Evolutionary conservation across 2,113 vertebrate species (phyloP), one percentile per base, ranked within the genome.

Genomic region (Trogon melanurus): DNA sequence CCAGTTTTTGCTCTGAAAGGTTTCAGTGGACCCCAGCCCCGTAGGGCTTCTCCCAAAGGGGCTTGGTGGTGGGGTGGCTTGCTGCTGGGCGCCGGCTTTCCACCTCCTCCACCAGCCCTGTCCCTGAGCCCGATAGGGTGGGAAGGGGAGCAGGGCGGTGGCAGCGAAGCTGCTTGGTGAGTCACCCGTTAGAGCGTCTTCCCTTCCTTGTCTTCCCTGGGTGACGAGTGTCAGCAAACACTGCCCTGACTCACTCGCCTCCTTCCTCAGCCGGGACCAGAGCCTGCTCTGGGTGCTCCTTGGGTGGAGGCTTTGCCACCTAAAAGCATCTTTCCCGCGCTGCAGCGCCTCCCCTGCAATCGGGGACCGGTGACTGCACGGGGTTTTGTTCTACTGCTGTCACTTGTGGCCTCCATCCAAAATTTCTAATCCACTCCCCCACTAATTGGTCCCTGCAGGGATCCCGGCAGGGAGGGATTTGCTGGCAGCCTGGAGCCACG

Each of bases 381-480:
- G 51, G 34, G 26, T 10, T 58, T 48, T 47, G 11, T 36, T 74
- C 66, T 76, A 25, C 50, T 45, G 56, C 71, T 82, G 41, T 38
- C 26, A 4, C 47, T 1, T 22, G 48, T 75, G 61, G 29, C 48
- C n/a, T 79, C 56, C 16, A 48, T 38, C 36, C 56, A 21, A 47
- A 66, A 44, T 16, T 74, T 8, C 25, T 17, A 1, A 29, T 32
- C 45, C n/a, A 3, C 4, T 11, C 10, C 29, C 7, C 9, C 4
- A 1, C 11, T 23, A 4, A 13, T 13, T 1, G 2, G 5, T 16
- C 5, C 9, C 20, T 32, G 38, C 64, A 4, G 36, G 4, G 41
- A 20, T 16, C 16, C 45, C 45, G 16, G 54, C 29, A 30, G 29
- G 72, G 66, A 38, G 19, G 29, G 26, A 8, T 65, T 64, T 44